Conservation (phyloP, 2,797 vertebrate genomes). For the Ctenochaetus hawaiiensis region DNA sequence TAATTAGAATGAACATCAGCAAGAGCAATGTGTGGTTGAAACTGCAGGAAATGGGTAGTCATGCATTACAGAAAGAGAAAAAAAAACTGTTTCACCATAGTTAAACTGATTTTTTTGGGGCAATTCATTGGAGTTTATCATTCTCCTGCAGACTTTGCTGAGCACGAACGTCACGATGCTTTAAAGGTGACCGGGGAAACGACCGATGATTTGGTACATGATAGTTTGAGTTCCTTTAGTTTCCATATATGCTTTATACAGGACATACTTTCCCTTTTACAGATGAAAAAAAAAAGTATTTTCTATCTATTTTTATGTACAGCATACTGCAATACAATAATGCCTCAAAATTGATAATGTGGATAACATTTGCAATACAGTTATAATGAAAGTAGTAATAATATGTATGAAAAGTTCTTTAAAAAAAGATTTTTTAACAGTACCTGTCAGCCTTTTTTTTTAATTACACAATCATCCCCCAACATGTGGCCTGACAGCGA, state of each 20-base stretch:
- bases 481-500: constrained; percentile 40
- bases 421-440: constrained; percentile 79
- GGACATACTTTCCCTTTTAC: constrained; percentile 82
- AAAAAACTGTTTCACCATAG: background rate
- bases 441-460: constrained; percentile 82
- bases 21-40: background rate
- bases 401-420: constrained; percentile 80
- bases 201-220: constrained; percentile 51
- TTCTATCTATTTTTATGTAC: constrained; percentile 83
- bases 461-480: constrained; percentile 73
- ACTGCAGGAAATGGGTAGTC: background rate
- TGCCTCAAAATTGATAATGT: constrained; percentile 80
- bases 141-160: background rate
- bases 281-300: constrained; percentile 72
- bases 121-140: background rate
- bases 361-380: constrained; percentile 82
- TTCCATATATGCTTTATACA: constrained; percentile 73
- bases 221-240: constrained; percentile 66
- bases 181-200: constrained; percentile 54
- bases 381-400: constrained; percentile 81
- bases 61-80: background rate
- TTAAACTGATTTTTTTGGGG: background rate
- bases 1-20: background rate
- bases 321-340: constrained; percentile 83
- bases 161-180: background rate